A percentile compares a stretch with the other conserved stretches of the same genome.
phyloP scores from a whole-genome alignment of 1,140 invertebrate species.

The Zaprionus taronus region DNA sequence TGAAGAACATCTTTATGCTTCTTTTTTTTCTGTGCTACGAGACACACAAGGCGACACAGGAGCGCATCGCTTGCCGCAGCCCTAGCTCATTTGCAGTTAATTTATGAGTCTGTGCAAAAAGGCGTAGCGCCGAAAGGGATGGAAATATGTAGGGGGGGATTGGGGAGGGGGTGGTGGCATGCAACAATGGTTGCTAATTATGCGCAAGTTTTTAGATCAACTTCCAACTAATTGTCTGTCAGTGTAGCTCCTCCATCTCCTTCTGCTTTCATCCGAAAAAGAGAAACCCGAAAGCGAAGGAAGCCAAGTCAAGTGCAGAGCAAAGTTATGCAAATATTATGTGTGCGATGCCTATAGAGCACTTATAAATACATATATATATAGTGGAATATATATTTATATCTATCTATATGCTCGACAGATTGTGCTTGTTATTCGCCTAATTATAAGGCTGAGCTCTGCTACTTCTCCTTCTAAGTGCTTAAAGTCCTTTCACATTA shows the following conservation, averaged over 20 bases:
- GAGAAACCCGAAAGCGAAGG: not conserved
- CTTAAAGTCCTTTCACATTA: constrained; percentile 21
- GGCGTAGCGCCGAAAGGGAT: not conserved
- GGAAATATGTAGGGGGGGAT: not conserved
- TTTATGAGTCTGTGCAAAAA: constrained; percentile 53
- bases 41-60: not conserved
- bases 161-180: constrained; percentile 7
- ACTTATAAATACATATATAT: not conserved
- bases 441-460: constrained; percentile 39
- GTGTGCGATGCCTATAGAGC: not conserved
- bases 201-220: constrained; percentile 72
- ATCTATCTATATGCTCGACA: constrained; percentile 11
- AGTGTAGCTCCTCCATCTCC: constrained; percentile 11
- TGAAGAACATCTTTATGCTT: constrained; percentile 4
- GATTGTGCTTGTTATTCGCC: constrained; percentile 43
- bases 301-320: constrained; percentile 33
- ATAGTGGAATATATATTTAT: not conserved
- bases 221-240: constrained; percentile 59
- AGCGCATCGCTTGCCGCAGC: constrained; percentile 13
- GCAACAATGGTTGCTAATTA: constrained; percentile 72
- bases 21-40: not conserved
- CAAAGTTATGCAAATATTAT: constrained; percentile 54
- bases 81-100: constrained; percentile 67
- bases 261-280: not conserved
- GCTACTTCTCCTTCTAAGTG: not conserved